Evolutionary conservation across 1,140 invertebrate genomes (phyloP).

Genomic region (Zaprionus vittiger): DNA sequence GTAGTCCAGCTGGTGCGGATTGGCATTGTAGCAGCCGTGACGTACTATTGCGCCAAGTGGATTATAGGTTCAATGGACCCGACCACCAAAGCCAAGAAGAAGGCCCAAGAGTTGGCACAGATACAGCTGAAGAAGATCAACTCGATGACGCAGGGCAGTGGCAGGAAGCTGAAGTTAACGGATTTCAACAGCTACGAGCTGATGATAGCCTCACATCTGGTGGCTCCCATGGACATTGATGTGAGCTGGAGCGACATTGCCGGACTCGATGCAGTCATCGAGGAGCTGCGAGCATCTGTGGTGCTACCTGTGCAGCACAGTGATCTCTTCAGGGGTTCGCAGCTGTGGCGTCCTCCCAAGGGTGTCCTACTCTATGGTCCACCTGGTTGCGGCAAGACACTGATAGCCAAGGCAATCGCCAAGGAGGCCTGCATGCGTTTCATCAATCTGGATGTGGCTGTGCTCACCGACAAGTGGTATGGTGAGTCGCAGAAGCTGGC

Average conservation of each 20-base stretch:
- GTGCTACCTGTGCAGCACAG: slow-evolving; percentile 95
- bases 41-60: slow-evolving; percentile 95
- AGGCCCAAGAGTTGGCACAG: slow-evolving; percentile 89
- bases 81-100: slow-evolving; percentile 90
- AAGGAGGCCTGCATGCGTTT: slow-evolving; percentile 96
- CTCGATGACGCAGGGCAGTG: slow-evolving; percentile 64
- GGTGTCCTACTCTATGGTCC: slow-evolving; percentile 94
- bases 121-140: slow-evolving; percentile 86
- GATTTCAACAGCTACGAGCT: slow-evolving; percentile 95
- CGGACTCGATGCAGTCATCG: slow-evolving; percentile 93
- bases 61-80: slow-evolving; percentile 91
- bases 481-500: slow-evolving; percentile 99
- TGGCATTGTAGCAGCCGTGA: slow-evolving; percentile 91
- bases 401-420: slow-evolving; percentile 97
- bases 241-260: slow-evolving; percentile 96
- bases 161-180: slow-evolving; percentile 79
- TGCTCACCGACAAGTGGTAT: slow-evolving; percentile 99
- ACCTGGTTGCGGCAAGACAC: slow-evolving; percentile 97
- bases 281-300: slow-evolving; percentile 95
- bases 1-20: slow-evolving; percentile 89
- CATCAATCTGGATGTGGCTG: slow-evolving; percentile 96
- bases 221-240: slow-evolving; percentile 93
- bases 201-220: slow-evolving; percentile 96
- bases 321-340: slow-evolving; percentile 92
- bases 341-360: slow-evolving; percentile 96